phyloP scores from a whole-genome alignment of 2,888 invertebrate species.

The Lysandra coridon region DNA sequence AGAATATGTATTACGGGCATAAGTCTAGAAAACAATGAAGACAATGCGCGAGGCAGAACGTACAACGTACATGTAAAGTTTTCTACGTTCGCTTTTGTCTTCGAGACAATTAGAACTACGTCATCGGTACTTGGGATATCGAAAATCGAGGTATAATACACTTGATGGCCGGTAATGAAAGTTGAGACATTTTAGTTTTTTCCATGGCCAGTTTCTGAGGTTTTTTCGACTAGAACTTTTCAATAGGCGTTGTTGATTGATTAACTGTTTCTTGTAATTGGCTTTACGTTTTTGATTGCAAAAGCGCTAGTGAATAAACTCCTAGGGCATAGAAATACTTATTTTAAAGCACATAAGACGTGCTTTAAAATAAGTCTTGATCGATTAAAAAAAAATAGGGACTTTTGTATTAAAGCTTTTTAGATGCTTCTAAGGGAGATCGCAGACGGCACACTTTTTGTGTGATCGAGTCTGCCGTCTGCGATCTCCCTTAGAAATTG shows the following conservation, averaged over 20 bases:
- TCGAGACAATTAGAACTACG: slow-evolving; percentile 45
- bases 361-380: neutral
- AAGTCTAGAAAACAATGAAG: slow-evolving; percentile 27
- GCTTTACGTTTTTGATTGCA: no score
- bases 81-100: slow-evolving; percentile 48
- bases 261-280: neutral
- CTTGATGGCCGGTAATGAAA: neutral
- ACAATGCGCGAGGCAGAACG: slow-evolving; percentile 34
- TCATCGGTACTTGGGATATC: slow-evolving; percentile 35
- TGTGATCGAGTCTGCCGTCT: no score
- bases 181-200: neutral
- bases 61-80: slow-evolving; percentile 41
- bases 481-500: neutral
- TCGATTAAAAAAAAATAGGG: neutral
- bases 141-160: slow-evolving; percentile 32
- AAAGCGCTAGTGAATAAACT: no score
- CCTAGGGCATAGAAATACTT: no score
- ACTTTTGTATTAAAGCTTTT: neutral
- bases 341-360: no score
- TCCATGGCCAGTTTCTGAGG: neutral
- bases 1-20: slow-evolving; percentile 3
- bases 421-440: neutral
- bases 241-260: neutral
- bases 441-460: no score
- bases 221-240: neutral